Percentiles rank a stretch among this genome's conserved stretches.
Evolutionary conservation across 2,113 vertebrate genomes (phyloP).

Genomic region (Epinephelus moara): DNA sequence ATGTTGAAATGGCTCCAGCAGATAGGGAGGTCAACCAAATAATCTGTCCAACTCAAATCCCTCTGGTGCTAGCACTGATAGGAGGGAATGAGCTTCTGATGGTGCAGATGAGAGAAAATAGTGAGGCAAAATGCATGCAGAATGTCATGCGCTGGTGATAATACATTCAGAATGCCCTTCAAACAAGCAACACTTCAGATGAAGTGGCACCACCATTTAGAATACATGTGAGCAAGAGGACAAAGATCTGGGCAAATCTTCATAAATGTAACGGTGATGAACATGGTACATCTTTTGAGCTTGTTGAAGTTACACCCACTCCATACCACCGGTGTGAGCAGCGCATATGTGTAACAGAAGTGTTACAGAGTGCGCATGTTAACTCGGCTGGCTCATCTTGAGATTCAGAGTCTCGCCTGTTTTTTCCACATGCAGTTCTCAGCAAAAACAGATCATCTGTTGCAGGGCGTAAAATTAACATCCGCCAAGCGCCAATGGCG

Average conservation of each 20-base stretch:
- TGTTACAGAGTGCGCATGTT: too few relatives aligned
- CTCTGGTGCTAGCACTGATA: constrained; percentile 26
- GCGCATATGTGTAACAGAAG: too few relatives aligned
- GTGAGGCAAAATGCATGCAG: not conserved
- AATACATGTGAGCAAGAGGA: not conserved
- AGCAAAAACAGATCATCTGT: too few relatives aligned
- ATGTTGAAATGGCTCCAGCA: constrained; percentile 37
- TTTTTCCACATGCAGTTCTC: too few relatives aligned
- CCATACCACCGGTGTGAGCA: too few relatives aligned
- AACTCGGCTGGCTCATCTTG: too few relatives aligned
- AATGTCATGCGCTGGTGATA: not conserved
- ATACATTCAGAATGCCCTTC: not conserved
- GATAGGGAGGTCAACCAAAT: constrained; percentile 63
- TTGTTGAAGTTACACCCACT: too few relatives aligned
- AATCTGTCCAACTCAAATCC: constrained; percentile 63
- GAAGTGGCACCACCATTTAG: not conserved
- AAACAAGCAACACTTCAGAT: constrained; percentile 1
- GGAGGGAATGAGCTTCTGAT: constrained; percentile 51
- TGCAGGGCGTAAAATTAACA: too few relatives aligned
- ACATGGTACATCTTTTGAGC: too few relatives aligned
- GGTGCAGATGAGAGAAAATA: constrained; percentile 16
- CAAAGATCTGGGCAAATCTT: not conserved
- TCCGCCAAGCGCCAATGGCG: too few relatives aligned
- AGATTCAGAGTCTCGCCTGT: too few relatives aligned
- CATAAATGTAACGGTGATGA: too few relatives aligned